Base-by-base conservation (phyloP, 2,113 vertebrate species). In the Platichthys flesus region DNA sequence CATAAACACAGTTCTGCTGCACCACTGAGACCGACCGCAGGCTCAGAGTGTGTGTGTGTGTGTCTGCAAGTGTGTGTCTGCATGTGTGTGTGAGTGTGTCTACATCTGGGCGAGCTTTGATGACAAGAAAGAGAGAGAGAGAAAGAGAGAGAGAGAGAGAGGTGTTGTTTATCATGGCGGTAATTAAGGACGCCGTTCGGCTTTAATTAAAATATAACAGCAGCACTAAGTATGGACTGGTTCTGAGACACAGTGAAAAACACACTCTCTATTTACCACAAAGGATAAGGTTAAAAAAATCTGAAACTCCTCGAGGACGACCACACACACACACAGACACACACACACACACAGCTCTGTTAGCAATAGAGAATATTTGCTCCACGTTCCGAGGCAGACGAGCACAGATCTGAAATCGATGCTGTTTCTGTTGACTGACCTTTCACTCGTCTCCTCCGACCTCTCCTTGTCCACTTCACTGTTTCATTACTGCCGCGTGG, bases 161-260 rank as follows among this genome's bases (percentile, higher is more conserved):
- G 83, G 69, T 88, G 89, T 85, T 93, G 88, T 93, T 92, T 91
- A 91, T 91, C 89, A 91, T 84, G 82, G 65, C 77, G 71, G 83
- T 93, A 93, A 94, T 93, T 92, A 93, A 88, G 81, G 60, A 62
- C 63, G 60, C 77, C 20, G 85, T 89, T 90, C 52, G 45, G 64
- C 84, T 93, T 90, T 91, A 94, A 93, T 93, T 92, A 92, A 90
- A 89, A 92, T 82, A 90, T 81, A 90, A 88, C 83, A 82, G 76
- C 65, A 59, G 74, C 77, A 78, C 81, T 71, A 81, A 86, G 75
- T 82, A 84, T 83, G 82, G 76, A 79, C 82, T 21, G 16, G 24
- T 58, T 75, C 72, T 49, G 49, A 21, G 59, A 40, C 47, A 16
- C 47, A 15, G 67, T 60, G 64, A 64, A 62, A 83, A 74, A 37